Evolutionary conservation across 2,113 vertebrate species (phyloP), one percentile per base, ranked within the genome.

Genomic region (Thryonomys swinderianus): DNA sequence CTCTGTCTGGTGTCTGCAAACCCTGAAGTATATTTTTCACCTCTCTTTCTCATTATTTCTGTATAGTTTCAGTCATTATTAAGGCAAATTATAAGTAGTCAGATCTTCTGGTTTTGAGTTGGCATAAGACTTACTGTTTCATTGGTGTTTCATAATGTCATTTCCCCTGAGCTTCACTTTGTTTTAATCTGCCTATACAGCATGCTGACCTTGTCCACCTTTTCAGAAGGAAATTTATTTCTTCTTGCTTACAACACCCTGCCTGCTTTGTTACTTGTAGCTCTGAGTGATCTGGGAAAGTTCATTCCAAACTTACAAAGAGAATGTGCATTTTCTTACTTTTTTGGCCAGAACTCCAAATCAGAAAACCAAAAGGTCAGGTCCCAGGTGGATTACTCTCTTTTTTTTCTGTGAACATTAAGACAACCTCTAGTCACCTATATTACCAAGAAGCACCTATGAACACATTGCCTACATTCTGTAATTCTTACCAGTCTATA

Each of bases 1-100:
- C 87, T 45, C 80, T 27, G 84, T 89, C 45, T 37, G 86, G 67
- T 93, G 94, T 85, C 85, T 88, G 62, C 10, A 80, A 88, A 90
- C 82, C 82, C 80, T 93, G 59, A 8, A 61, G 51, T 81, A 88
- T 96, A 53, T 79, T 93, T 96, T 94, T 91, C 17, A 81, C 91
- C 64, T 90, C 3, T 91, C 73, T 91, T 80, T 30, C 74, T 96
- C 91, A 78, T 91, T 94, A 76, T 89, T 96, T 42, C 20, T 87
- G 66, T 76, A 91, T 96, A 40, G 90, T 30, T 62, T 81, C 37
- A 57, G 45, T 48, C 48, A 53, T 80, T 85, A 89, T 78, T 76
- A 86, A 95, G 69, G n/a, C 21, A 91, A 85, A 93, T 95, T 53
- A 82, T 34, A 76, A 51, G 61, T 34, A 84, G 64, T 59, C 81